A percentile compares a stretch with the other conserved stretches of the same genome.
These are phyloP conservation scores for Portevinia maculata DNA, from an alignment of 2,888 invertebrate genomes.

Conservation along the genomic window DNA sequence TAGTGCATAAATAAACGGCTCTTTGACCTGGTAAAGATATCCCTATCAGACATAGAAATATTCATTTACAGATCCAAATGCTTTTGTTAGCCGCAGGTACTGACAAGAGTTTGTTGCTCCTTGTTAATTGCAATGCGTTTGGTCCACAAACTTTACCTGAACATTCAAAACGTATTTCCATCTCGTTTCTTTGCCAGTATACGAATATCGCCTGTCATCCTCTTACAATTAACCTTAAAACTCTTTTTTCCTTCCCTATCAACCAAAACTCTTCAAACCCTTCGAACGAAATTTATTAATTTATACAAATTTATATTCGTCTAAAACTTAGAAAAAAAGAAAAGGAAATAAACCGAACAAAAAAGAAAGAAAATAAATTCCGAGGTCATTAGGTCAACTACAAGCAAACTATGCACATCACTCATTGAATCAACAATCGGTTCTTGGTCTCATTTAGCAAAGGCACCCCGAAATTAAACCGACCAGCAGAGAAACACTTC, in stretches of 20 bases:
- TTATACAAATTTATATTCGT: slow-evolving; percentile 55
- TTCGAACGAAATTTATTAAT: slow-evolving; percentile 45
- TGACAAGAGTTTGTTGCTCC: too few species aligned
- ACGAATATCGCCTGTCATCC: too few species aligned
- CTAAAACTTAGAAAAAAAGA: slow-evolving; percentile 14
- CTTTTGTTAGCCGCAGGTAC: too few species aligned
- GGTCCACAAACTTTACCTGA: too few species aligned
- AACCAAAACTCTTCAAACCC: slow-evolving; percentile 25
- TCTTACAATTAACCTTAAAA: not conserved
- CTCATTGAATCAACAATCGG: slow-evolving; percentile 71
- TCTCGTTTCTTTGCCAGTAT: too few species aligned
- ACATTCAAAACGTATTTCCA: too few species aligned
- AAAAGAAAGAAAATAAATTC: slow-evolving; percentile 46
- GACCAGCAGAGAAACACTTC: slow-evolving; percentile 19
- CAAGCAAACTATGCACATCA: slow-evolving; percentile 70
- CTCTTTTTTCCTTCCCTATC: not conserved
- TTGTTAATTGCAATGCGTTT: too few species aligned
- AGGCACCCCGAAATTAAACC: slow-evolving; percentile 59
- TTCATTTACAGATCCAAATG: too few species aligned
- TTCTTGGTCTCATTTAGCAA: slow-evolving; percentile 62
- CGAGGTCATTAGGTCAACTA: slow-evolving; percentile 73
- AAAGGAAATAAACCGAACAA: slow-evolving; percentile 1
- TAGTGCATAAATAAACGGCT: too few species aligned
- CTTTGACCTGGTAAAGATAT: too few species aligned
- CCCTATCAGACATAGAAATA: too few species aligned